Base-by-base conservation (phyloP, 2,888 invertebrate genomes). In the Nebria salina region DNA sequence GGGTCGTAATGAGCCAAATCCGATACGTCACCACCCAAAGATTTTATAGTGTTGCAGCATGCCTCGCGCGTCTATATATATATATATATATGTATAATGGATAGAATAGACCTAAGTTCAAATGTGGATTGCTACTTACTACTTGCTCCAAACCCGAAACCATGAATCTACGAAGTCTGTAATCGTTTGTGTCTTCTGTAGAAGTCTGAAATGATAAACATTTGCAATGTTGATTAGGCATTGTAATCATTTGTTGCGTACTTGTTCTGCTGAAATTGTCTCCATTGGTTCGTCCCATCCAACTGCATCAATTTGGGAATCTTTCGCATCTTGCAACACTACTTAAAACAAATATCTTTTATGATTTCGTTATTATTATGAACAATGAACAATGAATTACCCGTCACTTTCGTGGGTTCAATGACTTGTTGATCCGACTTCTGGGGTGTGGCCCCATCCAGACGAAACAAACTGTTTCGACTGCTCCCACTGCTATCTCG, bases 281-380 rank as follows among this genome's bases (percentile, higher is more conserved):
- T 82, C 83, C 81, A 82, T 89, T 0, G 90, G 91, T 87, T 93
- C 94, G 85, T 94, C 94, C 95, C 95, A 95, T 0, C 93, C 94
- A 0, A 95, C 92, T 0, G 92, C 93, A 86, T 93, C 93, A 0
- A 92, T 91, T 85, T 95, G 93, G 4, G 90, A 90, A 80, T 89
- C 89, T 83, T 88, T 88, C 5, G 76, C 41, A 41, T 70, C 70
- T 25, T 26, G 54, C 8, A 54, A 13, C 54, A 54, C 54, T 54
- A 6, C 34, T 34, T 54, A 68, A 65, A 77, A 82, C 41, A 54
- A 54, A 42, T 43, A 9, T 26, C 2, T 54, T 42, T 20, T 20
- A 20, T 20, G 20, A 20, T 20, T 20, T 20, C 20, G 20, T 20
- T 20, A 20, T n/a, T n/a, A n/a, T n/a, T n/a, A n/a, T 76, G n/a